These are phyloP conservation scores for Porites australiensis DNA, from an alignment of 64 coral and sea anemone genomes.

Conservation along the genomic window DNA sequence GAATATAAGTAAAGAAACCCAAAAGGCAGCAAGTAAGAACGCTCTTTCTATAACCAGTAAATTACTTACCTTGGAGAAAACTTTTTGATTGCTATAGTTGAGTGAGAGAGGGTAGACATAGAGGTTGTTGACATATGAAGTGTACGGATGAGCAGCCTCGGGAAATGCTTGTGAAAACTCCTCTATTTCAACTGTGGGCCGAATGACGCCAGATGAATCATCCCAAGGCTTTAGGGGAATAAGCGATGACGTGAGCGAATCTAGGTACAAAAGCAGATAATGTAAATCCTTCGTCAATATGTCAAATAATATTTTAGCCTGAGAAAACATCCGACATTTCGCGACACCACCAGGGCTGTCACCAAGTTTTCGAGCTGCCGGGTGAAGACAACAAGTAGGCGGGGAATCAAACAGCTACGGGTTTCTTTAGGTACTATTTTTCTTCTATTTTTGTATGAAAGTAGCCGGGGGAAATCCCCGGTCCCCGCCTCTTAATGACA, in stretches of 20 bases:
- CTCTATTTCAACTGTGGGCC: conserved; percentile 85
- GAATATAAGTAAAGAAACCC: too few species aligned
- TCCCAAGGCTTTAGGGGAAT: conserved; percentile 87
- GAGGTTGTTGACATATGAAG: conserved; percentile 89
- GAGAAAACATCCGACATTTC: too few species aligned
- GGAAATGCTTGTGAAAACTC: conserved; percentile 90
- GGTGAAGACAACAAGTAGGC: too few species aligned
- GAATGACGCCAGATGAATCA: conserved; percentile 26
- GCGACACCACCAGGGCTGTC: too few species aligned
- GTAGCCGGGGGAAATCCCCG: too few species aligned
- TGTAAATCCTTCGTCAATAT: too few species aligned
- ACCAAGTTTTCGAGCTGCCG: too few species aligned
- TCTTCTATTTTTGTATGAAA: too few species aligned
- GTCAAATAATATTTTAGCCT: too few species aligned
- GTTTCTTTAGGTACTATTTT: too few species aligned
- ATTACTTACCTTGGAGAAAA: conserved; percentile 89
- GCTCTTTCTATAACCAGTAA: not conserved
- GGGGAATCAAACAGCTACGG: too few species aligned
- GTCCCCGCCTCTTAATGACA: too few species aligned
- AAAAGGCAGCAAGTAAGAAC: not conserved
- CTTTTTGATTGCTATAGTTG: conserved; percentile 94
- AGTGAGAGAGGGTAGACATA: conserved; percentile 90
- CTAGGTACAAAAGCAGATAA: conserved; percentile 44
- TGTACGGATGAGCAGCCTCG: conserved; percentile 88
- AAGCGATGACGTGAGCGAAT: conserved; percentile 83